Evolutionary conservation across 2,113 vertebrate species (phyloP).

Genomic region (Mirounga angustirostris): DNA sequence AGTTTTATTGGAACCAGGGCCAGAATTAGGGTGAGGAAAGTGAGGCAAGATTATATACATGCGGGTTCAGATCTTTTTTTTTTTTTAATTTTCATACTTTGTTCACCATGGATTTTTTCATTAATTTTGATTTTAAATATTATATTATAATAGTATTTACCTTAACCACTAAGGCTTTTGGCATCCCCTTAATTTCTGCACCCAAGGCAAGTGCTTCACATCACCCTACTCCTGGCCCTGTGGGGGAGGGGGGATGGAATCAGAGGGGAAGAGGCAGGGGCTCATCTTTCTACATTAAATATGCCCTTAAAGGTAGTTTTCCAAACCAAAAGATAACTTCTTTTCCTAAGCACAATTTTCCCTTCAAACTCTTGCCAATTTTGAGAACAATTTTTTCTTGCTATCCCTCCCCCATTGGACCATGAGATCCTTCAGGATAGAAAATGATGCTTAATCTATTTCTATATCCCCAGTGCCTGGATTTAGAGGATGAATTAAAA

Average conservation of each 20-base stretch:
- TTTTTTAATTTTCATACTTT: not conserved
- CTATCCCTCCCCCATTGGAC: not conserved
- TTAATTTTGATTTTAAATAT: not conserved
- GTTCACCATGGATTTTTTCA: not conserved
- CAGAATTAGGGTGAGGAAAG: not conserved
- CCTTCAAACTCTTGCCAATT: not conserved
- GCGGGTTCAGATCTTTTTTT: not conserved
- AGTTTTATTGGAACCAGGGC: not conserved
- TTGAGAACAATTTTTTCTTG: not conserved
- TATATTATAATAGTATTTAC: not conserved
- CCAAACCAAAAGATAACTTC: not conserved
- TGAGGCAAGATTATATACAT: not conserved
- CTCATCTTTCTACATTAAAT: not conserved
- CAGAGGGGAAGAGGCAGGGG: not conserved
- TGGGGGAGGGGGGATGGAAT: not conserved
- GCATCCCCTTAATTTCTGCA: not conserved
- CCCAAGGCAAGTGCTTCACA: not conserved
- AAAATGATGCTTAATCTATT: not conserved
- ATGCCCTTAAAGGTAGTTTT: not conserved
- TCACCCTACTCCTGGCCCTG: not conserved
- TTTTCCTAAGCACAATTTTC: not conserved
- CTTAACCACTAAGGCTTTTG: not conserved
- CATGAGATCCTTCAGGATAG: not conserved
- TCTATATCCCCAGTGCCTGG: not conserved
- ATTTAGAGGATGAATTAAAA: constrained; percentile 14